phyloP scores from a whole-genome alignment of 2,113 vertebrate species.

The Eurypyga helias region DNA sequence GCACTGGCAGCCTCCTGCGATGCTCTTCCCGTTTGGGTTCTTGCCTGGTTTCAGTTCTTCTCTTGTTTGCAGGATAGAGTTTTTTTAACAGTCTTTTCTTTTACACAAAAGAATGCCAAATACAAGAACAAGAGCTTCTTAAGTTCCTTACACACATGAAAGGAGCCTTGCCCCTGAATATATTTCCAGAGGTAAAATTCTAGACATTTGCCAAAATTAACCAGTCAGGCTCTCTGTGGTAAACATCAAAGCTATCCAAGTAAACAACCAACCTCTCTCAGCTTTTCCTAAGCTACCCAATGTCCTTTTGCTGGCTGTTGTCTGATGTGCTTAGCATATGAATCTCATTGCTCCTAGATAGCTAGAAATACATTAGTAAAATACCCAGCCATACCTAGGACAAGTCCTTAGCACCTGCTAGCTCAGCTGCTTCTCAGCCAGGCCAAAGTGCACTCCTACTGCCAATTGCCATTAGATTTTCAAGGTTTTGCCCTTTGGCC shows the following conservation, averaged over 20 bases:
- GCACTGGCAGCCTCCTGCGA: rapidly evolving
- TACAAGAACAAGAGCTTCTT: not conserved
- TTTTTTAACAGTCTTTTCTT: not conserved
- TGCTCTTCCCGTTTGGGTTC: not conserved
- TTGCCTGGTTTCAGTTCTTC: not conserved
- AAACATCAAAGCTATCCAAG: not conserved
- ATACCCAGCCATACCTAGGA: not conserved
- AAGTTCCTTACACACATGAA: not conserved
- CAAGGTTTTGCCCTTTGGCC: conserved; percentile 31
- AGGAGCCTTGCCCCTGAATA: not conserved
- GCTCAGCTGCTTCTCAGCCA: not conserved
- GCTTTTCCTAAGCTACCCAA: not conserved
- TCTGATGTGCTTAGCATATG: not conserved
- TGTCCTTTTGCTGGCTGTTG: not conserved
- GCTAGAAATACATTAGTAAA: not conserved
- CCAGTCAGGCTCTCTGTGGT: not conserved
- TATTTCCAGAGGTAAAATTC: not conserved
- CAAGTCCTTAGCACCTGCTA: not conserved
- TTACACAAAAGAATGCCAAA: not conserved
- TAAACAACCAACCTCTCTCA: not conserved
- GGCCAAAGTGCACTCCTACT: not conserved
- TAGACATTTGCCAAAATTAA: not conserved
- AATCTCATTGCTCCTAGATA: not conserved
- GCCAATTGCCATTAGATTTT: not conserved
- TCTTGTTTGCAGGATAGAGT: not conserved